Evolutionary conservation across 2,113 vertebrate genomes (phyloP).

Genomic region (Pangasianodon gigas): DNA sequence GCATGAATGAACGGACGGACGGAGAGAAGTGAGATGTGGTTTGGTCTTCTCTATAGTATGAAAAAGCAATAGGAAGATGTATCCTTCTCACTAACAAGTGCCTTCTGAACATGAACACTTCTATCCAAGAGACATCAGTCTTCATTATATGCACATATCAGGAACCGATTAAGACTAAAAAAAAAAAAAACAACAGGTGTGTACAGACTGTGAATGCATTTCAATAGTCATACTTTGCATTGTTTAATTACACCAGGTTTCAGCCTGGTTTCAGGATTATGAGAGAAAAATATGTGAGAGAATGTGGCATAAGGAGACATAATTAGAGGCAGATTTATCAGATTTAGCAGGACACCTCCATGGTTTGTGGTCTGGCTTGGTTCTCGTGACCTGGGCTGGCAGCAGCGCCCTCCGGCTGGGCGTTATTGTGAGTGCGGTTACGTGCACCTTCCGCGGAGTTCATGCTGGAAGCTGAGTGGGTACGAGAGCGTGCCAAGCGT

Average conservation of each 20-base stretch:
- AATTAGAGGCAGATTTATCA: background rate
- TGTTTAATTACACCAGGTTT: constrained; percentile 39
- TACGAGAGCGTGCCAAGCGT: constrained; percentile 86
- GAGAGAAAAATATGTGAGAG: background rate
- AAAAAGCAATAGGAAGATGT: constrained; percentile 38
- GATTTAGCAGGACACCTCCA: constrained; percentile 86
- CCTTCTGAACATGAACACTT: constrained; percentile 1
- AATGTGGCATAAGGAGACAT: background rate
- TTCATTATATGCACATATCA: constrained; percentile 28
- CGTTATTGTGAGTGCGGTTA: constrained; percentile 75
- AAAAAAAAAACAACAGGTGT: background rate
- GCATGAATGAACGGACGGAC: background rate
- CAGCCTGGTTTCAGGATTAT: constrained; percentile 8
- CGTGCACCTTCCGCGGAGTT: constrained; percentile 82
- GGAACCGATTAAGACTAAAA: background rate
- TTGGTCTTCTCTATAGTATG: constrained; percentile 29
- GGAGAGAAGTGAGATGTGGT: background rate
- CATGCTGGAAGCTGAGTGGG: constrained; percentile 88
- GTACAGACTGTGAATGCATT: constrained; percentile 9
- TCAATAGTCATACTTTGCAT: constrained; percentile 32
- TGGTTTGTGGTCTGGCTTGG: constrained; percentile 78
- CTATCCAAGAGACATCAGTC: constrained; percentile 11
- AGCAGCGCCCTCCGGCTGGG: constrained; percentile 73
- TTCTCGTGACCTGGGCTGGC: constrained; percentile 67
- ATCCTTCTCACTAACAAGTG: constrained; percentile 19